Conservation (phyloP, 35 echinoderm and acorn worm species). For the Ptychodera flava region DNA sequence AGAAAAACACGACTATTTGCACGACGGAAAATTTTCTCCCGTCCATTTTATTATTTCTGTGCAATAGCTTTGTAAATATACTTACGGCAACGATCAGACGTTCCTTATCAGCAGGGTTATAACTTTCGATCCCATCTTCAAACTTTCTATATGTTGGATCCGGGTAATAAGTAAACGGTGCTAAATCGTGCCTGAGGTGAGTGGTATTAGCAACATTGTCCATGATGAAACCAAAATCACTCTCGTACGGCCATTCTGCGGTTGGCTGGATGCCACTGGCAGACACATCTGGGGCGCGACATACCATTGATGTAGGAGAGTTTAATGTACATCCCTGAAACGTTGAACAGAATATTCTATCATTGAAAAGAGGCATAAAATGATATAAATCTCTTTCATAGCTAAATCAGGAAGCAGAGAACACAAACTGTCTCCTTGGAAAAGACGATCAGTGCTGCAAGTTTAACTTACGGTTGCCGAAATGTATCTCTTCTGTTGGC, state of each 20-base stretch:
- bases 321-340: conserved; percentile 30
- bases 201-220: conserved; percentile 58
- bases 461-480: too few relatives aligned
- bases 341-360: too few relatives aligned
- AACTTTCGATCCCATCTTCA: background rate
- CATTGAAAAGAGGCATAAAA: too few relatives aligned
- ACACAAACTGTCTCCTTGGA: too few relatives aligned
- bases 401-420: too few relatives aligned
- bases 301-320: conserved; percentile 15
- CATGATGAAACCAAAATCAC: conserved; percentile 60
- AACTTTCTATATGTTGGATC: background rate
- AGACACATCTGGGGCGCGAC: conserved; percentile 58
- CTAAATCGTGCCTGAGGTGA: conserved; percentile 13
- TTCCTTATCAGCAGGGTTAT: background rate
- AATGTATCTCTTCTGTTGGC: too few relatives aligned
- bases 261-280: conserved; percentile 15
- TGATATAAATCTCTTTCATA: too few relatives aligned
- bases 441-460: too few relatives aligned
- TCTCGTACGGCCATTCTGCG: conserved; percentile 18
- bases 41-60: too few relatives aligned
- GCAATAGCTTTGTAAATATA: too few relatives aligned
- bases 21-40: too few relatives aligned
- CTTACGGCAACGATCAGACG: background rate
- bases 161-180: background rate
- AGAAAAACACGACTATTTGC: too few relatives aligned